These are phyloP conservation scores for Zosterops pallidus DNA, from an alignment of 2,113 vertebrate species.

Conservation along the genomic window DNA sequence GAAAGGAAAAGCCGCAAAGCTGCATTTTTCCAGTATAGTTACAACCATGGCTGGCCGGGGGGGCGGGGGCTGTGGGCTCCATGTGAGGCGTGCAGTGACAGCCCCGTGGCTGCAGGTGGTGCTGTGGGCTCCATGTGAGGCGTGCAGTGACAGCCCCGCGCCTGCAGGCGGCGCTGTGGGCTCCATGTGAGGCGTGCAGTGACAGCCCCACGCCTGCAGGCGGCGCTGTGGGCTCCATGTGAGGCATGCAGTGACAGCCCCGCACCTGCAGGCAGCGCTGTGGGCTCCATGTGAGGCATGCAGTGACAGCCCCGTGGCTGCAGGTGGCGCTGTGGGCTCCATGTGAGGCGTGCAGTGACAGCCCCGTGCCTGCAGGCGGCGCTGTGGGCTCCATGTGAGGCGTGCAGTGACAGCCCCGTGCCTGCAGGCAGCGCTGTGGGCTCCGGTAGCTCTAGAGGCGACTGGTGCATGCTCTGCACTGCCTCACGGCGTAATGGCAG, in stretches of 20 bases:
- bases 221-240: background rate
- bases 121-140: no score
- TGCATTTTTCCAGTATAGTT: background rate
- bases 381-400: background rate
- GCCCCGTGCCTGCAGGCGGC: background rate
- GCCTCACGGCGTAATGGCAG: accelerated
- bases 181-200: no score
- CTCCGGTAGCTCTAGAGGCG: accelerated
- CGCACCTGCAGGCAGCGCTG: background rate
- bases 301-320: no score
- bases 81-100: no score
- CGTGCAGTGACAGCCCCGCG: no score
- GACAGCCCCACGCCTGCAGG: background rate
- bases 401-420: no score
- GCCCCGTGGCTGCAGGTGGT: no score
- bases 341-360: accelerated
- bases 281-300: no score
- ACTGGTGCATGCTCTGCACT: accelerated
- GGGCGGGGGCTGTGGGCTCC: no score
- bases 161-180: no score
- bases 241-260: no score
- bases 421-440: background rate
- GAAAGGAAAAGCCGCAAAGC: no score
- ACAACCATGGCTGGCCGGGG: accelerated
- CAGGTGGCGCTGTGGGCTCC: background rate